These are phyloP conservation scores for Anodontia alba DNA, from an alignment of 2,888 invertebrate genomes.

Conservation along the genomic window DNA sequence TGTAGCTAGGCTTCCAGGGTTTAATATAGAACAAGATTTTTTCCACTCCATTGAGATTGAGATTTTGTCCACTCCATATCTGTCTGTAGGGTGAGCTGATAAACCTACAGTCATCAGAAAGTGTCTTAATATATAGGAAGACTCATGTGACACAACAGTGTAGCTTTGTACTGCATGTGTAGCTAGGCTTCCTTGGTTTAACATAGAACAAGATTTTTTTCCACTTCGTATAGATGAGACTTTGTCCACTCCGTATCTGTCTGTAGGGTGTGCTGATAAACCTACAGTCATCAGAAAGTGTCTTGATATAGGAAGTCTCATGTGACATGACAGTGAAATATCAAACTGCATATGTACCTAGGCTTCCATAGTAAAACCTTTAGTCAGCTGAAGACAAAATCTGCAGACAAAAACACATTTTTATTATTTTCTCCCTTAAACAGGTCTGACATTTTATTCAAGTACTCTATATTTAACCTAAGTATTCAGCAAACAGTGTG, in stretches of 20 bases:
- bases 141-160: not conserved
- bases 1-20: not conserved
- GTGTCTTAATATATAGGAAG: not conserved
- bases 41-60: not conserved
- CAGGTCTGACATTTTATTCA: no score
- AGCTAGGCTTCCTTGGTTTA: not conserved
- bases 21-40: not conserved
- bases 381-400: no score
- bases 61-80: slow-evolving; percentile 1
- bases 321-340: not conserved
- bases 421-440: no score
- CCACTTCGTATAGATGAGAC: not conserved
- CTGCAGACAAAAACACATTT: no score
- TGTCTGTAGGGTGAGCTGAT: not conserved
- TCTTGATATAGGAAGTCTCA: not conserved
- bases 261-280: not conserved
- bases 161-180: not conserved
- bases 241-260: slow-evolving; percentile 7
- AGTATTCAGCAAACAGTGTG: no score
- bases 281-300: slow-evolving; percentile 15
- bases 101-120: slow-evolving; percentile 10
- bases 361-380: not conserved
- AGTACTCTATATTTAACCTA: no score
- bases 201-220: no score
- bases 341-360: not conserved